Conservation (phyloP, 2,888 invertebrate genomes). For the Oscheius myriophilus region DNA sequence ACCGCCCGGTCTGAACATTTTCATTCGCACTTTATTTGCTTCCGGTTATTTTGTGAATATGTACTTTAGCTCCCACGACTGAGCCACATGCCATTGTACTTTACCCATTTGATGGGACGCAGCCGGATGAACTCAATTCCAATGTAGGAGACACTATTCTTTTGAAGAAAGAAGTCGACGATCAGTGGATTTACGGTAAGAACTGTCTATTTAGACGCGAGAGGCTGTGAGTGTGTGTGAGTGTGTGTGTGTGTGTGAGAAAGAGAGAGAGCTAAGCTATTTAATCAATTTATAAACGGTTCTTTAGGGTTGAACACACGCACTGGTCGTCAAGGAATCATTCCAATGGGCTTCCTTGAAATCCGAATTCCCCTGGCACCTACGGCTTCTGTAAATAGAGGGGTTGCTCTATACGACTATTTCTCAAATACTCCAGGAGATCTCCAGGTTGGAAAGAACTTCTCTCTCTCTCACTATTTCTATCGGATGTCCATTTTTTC, state of each 20-base stretch:
- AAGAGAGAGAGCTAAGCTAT: no score
- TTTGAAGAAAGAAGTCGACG: constrained; percentile 61
- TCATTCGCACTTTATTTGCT: neutral
- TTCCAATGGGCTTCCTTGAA: constrained; percentile 60
- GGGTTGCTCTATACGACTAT: constrained; percentile 64
- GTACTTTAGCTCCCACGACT: constrained; percentile 20
- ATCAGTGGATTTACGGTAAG: constrained; percentile 64
- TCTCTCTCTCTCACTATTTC: constrained; percentile 6
- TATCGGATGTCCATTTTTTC: constrained; percentile 26
- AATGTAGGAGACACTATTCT: constrained; percentile 57
- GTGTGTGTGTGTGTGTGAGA: no score
- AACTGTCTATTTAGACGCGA: neutral
- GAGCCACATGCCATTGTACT: constrained; percentile 49
- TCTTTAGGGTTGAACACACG: constrained; percentile 49
- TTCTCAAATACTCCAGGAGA: constrained; percentile 58
- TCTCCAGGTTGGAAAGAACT: constrained; percentile 58
- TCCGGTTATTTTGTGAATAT: neutral
- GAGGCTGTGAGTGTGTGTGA: no score
- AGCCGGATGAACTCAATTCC: constrained; percentile 60
- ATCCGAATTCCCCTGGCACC: constrained; percentile 57
- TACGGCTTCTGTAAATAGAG: constrained; percentile 32
- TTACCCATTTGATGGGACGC: constrained; percentile 57
- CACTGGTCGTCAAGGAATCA: constrained; percentile 54
- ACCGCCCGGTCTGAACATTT: neutral
- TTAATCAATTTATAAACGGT: neutral